These are phyloP conservation scores for Ageneiosus marmoratus DNA, from an alignment of 2,113 vertebrate species.

Conservation along the genomic window DNA sequence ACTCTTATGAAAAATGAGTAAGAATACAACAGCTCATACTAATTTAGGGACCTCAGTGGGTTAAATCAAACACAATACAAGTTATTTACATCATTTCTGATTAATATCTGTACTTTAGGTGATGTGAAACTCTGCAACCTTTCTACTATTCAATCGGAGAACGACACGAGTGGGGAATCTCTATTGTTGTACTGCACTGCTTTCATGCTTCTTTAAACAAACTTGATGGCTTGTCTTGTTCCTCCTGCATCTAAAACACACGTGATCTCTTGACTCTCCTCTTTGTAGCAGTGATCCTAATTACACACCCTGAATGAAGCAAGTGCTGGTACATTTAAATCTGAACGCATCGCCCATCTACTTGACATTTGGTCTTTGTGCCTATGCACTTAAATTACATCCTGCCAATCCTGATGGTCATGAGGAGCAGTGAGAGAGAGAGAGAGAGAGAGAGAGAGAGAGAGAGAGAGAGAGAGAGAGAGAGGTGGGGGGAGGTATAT, in stretches of 20 bases:
- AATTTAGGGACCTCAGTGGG: neutral
- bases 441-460: constrained; percentile 65
- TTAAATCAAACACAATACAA: neutral
- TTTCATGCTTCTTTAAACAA: constrained; percentile 39
- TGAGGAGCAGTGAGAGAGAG: constrained; percentile 54
- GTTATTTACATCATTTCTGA: neutral
- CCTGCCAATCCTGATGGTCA: constrained; percentile 79
- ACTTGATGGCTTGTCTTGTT: constrained; percentile 28
- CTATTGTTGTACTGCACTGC: neutral
- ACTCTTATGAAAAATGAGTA: neutral
- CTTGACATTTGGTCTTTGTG: constrained; percentile 81
- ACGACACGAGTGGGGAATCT: neutral
- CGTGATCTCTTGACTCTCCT: constrained; percentile 63
- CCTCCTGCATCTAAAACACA: constrained; percentile 36
- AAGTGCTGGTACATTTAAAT: constrained; percentile 75
- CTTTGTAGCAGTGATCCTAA: constrained; percentile 78
- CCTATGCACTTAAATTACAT: constrained; percentile 81
- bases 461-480: too few relatives aligned
- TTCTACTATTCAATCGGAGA: neutral
- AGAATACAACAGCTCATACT: neutral
- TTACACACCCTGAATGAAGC: constrained; percentile 73
- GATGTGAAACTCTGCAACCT: neutral
- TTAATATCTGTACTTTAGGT: neutral
- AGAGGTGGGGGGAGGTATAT: constrained; percentile 26
- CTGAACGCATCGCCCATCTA: constrained; percentile 72